Evolutionary conservation across 2,113 vertebrate genomes (phyloP), one percentile per base, ranked within the genome.

Genomic region (Stigmatopora argus): DNA sequence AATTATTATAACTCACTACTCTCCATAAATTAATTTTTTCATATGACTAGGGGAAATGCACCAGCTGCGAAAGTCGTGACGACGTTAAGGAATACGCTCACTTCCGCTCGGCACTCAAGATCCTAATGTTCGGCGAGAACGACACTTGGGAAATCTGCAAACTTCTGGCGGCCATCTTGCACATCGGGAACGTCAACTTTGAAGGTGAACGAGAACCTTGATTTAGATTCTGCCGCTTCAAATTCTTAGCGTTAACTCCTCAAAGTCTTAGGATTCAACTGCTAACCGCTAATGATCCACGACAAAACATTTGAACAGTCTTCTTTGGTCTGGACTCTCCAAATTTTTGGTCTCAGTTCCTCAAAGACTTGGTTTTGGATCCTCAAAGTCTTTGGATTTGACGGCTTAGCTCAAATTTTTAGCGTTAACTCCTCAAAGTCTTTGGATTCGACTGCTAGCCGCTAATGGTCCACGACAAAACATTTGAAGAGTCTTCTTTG

Each of bases 81-180:
- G 97, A 99, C 0, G 74, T 91, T 0, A 92, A 90, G 74, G 94
- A 97, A 61, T 99, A 94, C 0, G 92, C 93, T 15, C 92, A 94
- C 48, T 92, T 99, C 71, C 90, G 92, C 47, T 96, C 97, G 0
- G 95, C 97, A 6, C 92, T 98, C 92, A 99, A 99, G 88, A 94
- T 99, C 83, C 92, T 99, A 62, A 93, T 86, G 68, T 99, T 99
- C 88, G 91, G 93, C 0, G 95, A 98, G 59, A 90, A 90, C 0
- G 95, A 99, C 69, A 87, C 91, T 62, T 95, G 93, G 93, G 93
- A 96, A 73, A 92, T 98, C 85, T 93, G 78, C 75, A 98, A 94
- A 76, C 84, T 99, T 49, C 89, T 99, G 60, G 96, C 95, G 15
- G 90, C 94, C 0, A 92, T 99, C 47, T 92, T 99, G 48, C 96